Base-by-base conservation (phyloP, 2,797 vertebrate species). In the Pogoniulus pusillus region DNA sequence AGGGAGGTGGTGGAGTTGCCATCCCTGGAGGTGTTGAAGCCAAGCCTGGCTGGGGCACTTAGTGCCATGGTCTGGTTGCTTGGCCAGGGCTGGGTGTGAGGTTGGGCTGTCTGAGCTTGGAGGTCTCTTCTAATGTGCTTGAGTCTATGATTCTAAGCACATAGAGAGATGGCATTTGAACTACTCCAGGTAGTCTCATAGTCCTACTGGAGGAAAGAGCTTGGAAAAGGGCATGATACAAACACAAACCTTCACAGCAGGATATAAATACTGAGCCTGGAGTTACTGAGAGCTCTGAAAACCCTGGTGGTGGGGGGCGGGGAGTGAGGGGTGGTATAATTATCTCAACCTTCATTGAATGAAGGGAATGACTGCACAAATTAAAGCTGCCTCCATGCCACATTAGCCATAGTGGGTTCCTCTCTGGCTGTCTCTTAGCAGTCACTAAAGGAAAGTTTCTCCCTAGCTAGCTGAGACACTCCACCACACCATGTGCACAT, bases 281-380 rank as follows among this genome's bases (percentile, higher is more conserved):
- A 92, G 80, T 83, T 78, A 43, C 80, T 84, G 77, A 88, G 65
- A 82, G 27, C 43, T 69, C 76, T 78, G 58, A 63, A 89, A 55
- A 63, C 53, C 9, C 16, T 89, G 13, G 1, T 45, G 30, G 87
- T 45, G 30, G 89, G 84, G 83, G 72, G 47, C 22, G 24, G 47
- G 47, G 43, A 23, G 47, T 13, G 47, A 23, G 22, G 7, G 23
- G 11, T 49, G 58, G 7, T 95, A 83, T 90, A 85, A 90, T 92
- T 90, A 90, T 87, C 27, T 39, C 72, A 76, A 47, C 12, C 62
- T 68, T 45, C 60, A 39, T 1, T 29, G 72, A 68, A 41, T 17
- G 72, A 66, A 89, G 75, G 60, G 72, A 60, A 77, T 35, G 69
- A 77, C 63, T 47, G 53, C 68, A 23, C 37, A 90, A 90, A 54